Evolutionary conservation across 1,140 invertebrate genomes (phyloP), one percentile per base, ranked within the genome.

Genomic region (Antheraea mylitta): DNA sequence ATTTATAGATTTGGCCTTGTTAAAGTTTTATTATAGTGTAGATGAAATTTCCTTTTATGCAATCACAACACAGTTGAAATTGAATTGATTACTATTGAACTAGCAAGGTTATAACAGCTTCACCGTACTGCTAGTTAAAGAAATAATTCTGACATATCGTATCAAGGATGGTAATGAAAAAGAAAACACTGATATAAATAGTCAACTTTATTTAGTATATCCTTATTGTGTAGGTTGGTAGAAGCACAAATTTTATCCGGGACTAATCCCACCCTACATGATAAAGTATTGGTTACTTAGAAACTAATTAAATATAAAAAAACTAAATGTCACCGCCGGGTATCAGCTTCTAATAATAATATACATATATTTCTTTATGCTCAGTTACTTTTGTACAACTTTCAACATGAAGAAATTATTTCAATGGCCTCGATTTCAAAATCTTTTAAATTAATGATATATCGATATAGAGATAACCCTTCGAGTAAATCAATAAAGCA

Each of bases 261-360:
- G 82, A 81, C 80, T 82, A 77, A 73, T 76, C 85, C 78, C 76
- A 79, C 77, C 80, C 70, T 81, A 82, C 82, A 84, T 82, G 83
- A 89, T 89, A 91, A 83, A 91, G 90, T 89, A 91, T 88, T 87
- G 85, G 85, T 91, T 81, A 80, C 86, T 89, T 87, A 89, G 76
- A 88, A 30, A 89, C 87, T 86, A 91, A 90, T 90, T 89, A 90
- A 91, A 91, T 90, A 91, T 90, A 90, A 90, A 66, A 86, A 83
- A 81, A 83, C 83, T 86, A 89, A 30, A 81, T 84, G 16, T 53
- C 11, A 1, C 45, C 45, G 11, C 45, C 83, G 86, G 87, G 84
- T 75, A 78, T 83, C 79, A 74, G 2, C 38, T 4, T 42, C 78
- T 71, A 81, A 83, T 81, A 81, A 79, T 80, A 77, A 81, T 64